Conservation (phyloP, 1,140 invertebrate genomes). For the Oreohelix idahoensis region DNA sequence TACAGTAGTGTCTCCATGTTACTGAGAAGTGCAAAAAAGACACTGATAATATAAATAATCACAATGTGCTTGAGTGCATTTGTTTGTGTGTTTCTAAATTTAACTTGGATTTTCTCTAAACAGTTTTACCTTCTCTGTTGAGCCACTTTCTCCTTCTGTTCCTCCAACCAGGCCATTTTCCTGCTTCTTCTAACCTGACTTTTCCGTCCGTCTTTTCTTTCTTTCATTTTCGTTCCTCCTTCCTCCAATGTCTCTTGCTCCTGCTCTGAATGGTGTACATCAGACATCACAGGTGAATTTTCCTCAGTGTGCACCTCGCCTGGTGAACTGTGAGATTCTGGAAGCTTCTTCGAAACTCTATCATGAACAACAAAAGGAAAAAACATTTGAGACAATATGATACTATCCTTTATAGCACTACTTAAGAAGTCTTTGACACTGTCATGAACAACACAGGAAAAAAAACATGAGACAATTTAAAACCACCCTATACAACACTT, state of each 20-base stretch:
- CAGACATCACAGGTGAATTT: slow-evolving; percentile 19
- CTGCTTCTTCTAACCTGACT: slow-evolving; percentile 18
- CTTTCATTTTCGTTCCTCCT: background rate
- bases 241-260: background rate
- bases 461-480: too few species aligned
- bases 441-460: too few species aligned
- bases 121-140: slow-evolving; percentile 28
- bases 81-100: too few species aligned
- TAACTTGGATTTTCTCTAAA: too few species aligned
- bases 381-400: too few species aligned
- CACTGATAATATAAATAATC: too few species aligned
- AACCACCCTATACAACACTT: too few species aligned
- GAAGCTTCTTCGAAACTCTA: background rate
- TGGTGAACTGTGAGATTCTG: background rate
- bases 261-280: slow-evolving; percentile 12
- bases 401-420: too few species aligned
- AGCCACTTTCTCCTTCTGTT: slow-evolving; percentile 14
- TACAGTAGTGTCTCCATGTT: too few species aligned
- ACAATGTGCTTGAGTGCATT: too few species aligned
- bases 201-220: background rate
- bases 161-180: slow-evolving; percentile 31
- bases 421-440: too few species aligned
- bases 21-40: too few species aligned
- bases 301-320: background rate
- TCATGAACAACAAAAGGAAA: background rate